Percentiles rank a stretch among this genome's conserved stretches.
phyloP scores from a whole-genome alignment of 1,140 invertebrate species.

The Chlorops oryzae region DNA sequence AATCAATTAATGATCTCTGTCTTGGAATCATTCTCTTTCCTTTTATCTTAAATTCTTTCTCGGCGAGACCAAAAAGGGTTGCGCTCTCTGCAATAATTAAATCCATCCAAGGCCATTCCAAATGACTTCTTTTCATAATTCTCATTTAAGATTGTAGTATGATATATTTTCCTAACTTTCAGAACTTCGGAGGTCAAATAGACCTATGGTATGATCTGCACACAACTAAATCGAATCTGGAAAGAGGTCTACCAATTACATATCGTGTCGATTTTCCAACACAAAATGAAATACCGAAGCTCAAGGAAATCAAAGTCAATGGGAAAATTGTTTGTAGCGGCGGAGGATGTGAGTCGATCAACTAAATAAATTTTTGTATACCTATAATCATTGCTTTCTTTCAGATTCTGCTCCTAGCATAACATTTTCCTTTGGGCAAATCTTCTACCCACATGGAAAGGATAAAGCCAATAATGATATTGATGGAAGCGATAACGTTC shows the following conservation, averaged over 20 bases:
- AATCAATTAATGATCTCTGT: too few species aligned
- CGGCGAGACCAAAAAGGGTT: too few species aligned
- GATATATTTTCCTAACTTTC: background rate
- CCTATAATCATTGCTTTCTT: background rate
- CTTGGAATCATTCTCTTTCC: too few species aligned
- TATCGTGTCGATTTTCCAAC: constrained; percentile 16
- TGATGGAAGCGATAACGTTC: too few species aligned
- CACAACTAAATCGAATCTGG: constrained; percentile 6
- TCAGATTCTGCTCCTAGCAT: constrained; percentile 13
- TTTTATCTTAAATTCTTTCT: too few species aligned
- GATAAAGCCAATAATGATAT: too few species aligned
- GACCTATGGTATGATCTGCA: background rate
- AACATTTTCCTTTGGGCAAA: constrained; percentile 6
- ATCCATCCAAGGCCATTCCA: too few species aligned
- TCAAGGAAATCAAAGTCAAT: constrained; percentile 11
- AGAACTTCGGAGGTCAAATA: constrained; percentile 11
- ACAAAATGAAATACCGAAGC: constrained; percentile 11
- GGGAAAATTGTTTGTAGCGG: constrained; percentile 7
- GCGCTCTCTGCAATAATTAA: too few species aligned
- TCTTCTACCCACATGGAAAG: too few species aligned
- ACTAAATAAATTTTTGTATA: background rate
- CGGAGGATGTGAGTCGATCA: constrained; percentile 7
- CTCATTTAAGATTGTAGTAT: background rate
- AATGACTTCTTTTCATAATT: background rate
- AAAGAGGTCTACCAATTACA: constrained; percentile 6